Percentiles rank a stretch among this genome's conserved stretches.
Evolutionary conservation across 2,113 vertebrate species (phyloP).

Genomic region (Zosterops lateralis): DNA sequence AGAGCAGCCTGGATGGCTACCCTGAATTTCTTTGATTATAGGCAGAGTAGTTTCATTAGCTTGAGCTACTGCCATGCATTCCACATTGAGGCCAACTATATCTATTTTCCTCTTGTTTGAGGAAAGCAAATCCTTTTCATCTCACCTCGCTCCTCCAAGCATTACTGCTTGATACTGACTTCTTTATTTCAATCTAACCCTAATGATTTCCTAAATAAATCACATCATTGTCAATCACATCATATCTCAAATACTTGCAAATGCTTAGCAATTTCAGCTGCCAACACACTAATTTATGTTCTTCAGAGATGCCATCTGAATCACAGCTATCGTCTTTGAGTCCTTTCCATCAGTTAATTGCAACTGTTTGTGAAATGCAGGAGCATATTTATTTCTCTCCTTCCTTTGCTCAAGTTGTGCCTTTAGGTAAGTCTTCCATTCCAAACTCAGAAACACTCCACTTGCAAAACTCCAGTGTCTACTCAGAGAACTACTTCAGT

Average conservation of each 20-base stretch:
- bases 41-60: not conserved
- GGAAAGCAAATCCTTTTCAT: not conserved
- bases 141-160: not conserved
- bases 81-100: not conserved
- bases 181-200: not conserved
- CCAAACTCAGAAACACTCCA: not conserved
- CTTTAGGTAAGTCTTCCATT: not conserved
- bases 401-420: not conserved
- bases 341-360: constrained; percentile 54
- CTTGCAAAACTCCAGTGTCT: not conserved
- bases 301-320: constrained; percentile 37
- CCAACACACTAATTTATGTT: constrained; percentile 49
- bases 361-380: constrained; percentile 15
- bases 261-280: constrained; percentile 42
- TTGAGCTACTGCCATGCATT: not conserved
- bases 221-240: constrained; percentile 7
- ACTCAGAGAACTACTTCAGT: not conserved
- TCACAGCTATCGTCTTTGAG: constrained; percentile 22
- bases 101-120: not conserved
- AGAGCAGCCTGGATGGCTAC: not conserved
- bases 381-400: constrained; percentile 8
- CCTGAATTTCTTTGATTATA: constrained; percentile 25
- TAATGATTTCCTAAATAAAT: constrained; percentile 38
- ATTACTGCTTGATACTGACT: not conserved
- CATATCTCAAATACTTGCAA: constrained; percentile 31